Evolutionary conservation across 2,888 invertebrate species (phyloP), one percentile per base, ranked within the genome.

Genomic region (Horisme vitalbata): DNA sequence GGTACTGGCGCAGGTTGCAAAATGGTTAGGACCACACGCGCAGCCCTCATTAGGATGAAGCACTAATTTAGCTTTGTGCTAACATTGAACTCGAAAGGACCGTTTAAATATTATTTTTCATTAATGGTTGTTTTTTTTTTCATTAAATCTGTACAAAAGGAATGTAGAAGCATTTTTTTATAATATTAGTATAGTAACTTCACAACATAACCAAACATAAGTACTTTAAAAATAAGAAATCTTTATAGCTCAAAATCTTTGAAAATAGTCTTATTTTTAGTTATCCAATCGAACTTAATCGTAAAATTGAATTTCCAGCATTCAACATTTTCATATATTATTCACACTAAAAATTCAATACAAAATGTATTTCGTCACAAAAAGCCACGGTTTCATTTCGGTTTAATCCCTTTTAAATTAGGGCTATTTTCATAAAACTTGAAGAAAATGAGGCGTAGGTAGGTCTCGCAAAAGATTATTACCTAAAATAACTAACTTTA

Each of bases 61-160:
- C 62, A 70, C 71, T 76, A 73, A 79, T 77, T 76, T 68, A 65
- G 68, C 63, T 72, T 68, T 68, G 62, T 66, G 53, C 59, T 63
- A 57, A 20, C 10, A 13, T 30, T 41, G 10, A 30, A 15, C 41
- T 44, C 18, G 15, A 12, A 34, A 18, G 26, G 7, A 26, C 13
- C 41, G 41, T 23, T 41, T 38, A 10, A 9, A 12, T 23, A 33
- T 14, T 18, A 18, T 18, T 18, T 18, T n/a, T 18, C 2, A 20
- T 10, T 10, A 18, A 10, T 32, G 5, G 18, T 23, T 23, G 23
- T 23, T 23, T 23, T 23, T 6, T 8, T 12, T 21, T 4, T n/a
- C n/a, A n/a, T n/a, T n/a, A n/a, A n/a, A n/a, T n/a, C n/a, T n/a
- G n/a, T n/a, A n/a, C n/a, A n/a, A n/a, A n/a, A n/a, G n/a, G n/a